These are phyloP conservation scores for Myanophis thanlyinensis DNA, from an alignment of 2,113 vertebrate genomes.

Conservation along the genomic window DNA sequence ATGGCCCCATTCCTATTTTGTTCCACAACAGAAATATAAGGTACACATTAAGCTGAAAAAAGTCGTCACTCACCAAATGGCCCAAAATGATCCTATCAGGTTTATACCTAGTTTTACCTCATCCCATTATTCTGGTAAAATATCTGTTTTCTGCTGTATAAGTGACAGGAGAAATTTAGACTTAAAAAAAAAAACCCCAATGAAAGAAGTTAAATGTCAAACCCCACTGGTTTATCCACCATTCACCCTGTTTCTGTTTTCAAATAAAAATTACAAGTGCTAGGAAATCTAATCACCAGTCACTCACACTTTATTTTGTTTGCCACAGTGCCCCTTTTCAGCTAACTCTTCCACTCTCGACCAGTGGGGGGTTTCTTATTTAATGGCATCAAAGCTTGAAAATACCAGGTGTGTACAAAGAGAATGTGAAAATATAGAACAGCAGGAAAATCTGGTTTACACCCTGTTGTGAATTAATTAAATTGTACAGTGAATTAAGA, in stretches of 20 bases:
- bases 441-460: neutral
- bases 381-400: neutral
- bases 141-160: neutral
- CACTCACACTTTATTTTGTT: neutral
- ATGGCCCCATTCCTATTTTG: neutral
- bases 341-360: neutral
- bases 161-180: neutral
- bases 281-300: neutral
- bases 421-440: neutral
- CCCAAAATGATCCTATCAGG: neutral
- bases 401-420: neutral
- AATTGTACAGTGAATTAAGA: neutral
- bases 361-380: neutral
- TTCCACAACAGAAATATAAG: neutral
- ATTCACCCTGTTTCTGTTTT: neutral
- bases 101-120: neutral
- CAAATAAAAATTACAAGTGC: neutral
- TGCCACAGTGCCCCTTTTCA: neutral
- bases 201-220: neutral
- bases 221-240: neutral
- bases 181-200: neutral
- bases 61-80: neutral
- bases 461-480: conserved; percentile 5
- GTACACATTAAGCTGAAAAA: neutral
- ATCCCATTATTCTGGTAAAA: neutral